Base-by-base conservation (phyloP, 23 tunicate species). In the Phallusia fumigata region DNA sequence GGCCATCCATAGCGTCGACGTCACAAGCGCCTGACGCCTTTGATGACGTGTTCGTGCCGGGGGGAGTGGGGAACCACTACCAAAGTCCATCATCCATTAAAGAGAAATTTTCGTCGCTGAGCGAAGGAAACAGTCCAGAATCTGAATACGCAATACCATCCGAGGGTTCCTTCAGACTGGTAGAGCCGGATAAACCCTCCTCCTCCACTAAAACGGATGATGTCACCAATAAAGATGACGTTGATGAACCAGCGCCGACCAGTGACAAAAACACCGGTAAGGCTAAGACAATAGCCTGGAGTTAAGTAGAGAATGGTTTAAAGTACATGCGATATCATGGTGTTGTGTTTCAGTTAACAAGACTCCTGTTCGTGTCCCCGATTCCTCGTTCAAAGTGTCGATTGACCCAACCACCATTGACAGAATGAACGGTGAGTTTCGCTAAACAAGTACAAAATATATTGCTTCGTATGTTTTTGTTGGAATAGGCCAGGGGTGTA, bases 21-120 rank as follows among this genome's bases (percentile, higher is more conserved):
- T 26, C 32, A 26, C 69, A 58, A 58, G 69, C 69, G 28, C 69
- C 69, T 58, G 69, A 58, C 16, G 69, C 28, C 69, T 12, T 10
- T 11, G 80, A 77, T 33, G 80, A 77, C 26, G 80, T 77, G 50
- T 77, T 77, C 53, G 53, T 31, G 26, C 49, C 44, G 15, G 35
- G 28, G 19, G 53, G 53, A 18, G 53, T 19, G 53, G 32, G 18
- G 18, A 77, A 36, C 35, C 80, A 77, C 35, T 77, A 77, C 80
- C 80, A 77, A 16, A 19, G 30, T 1, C 80, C 80, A 19, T 22
- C 80, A 16, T 36, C 52, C 26, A 77, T 77, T 1, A 40, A 77
- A 5, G 80, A 77, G 50, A 77, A 77, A 19, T 34, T 77, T 6
- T 16, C 80, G 5, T 77, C 80, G 0, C 16, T 77, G 24, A 77